Evolutionary conservation across 2,113 vertebrate species (phyloP), one percentile per base, ranked within the genome.

Genomic region (Corvus cornix): DNA sequence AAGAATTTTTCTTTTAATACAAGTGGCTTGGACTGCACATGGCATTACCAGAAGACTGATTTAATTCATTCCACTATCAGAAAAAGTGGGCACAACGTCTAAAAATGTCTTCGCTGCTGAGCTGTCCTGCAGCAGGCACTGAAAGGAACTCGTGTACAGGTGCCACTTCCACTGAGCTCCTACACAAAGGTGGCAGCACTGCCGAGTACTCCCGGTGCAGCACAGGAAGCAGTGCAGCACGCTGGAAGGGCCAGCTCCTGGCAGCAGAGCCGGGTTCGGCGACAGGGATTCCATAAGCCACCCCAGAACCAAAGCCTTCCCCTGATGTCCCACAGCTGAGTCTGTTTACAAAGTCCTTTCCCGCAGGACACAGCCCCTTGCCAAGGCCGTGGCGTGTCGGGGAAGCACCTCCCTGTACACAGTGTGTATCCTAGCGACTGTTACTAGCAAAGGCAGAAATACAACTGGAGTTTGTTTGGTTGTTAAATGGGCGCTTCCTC

Each of bases 351-450:
- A 55, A 56, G 67, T 5, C 74, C 41, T 16, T 37, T 39, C n/a
- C 6, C 39, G 4, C 26, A 2, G 31, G 73, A 43, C 31, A 4
- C 17, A 8, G 39, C 27, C 30, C 46, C 41, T 9, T 6, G 30
- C 53, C 70, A 21, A 6, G 3, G 2, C 4, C 22, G 0, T 0
- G 1, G 37, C 2, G 8, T 3, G 2, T 3, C 11, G 9, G 59
- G 58, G 46, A 56, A 76, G 67, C 53, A 9, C 48, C 48, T 37
- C 43, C 31, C 1, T 4, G 31, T 22, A 53, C 33, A 33, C 19
- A 6, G 14, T 0, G 22, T 4, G 53, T 66, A 39, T 49, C 91
- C 43, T 33, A 62, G 59, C 3, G 4, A 51, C 75, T 49, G 73
- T 46, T 44, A 5, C 41, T 2, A 64, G 44, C 44, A 5, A 10